phyloP scores from a whole-genome alignment of 2,113 vertebrate species.

The Nibea albiflora region DNA sequence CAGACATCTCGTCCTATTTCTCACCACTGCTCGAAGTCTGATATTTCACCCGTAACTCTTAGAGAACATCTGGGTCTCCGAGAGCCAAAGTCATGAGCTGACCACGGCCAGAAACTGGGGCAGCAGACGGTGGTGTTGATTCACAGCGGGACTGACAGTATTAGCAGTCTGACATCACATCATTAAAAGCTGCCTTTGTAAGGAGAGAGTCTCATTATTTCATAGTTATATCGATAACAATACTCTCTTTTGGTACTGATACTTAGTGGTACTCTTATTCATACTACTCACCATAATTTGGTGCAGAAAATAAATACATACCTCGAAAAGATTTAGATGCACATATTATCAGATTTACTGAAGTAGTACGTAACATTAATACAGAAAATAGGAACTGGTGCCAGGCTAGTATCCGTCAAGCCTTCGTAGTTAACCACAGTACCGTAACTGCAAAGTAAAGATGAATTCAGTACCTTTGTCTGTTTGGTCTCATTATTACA shows the following conservation, averaged over 20 bases:
- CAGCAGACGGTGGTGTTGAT: background rate
- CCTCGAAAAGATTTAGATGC: too few relatives aligned
- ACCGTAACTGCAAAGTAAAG: background rate
- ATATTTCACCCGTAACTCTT: background rate
- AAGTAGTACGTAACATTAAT: too few relatives aligned
- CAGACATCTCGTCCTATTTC: background rate
- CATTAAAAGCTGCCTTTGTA: too few relatives aligned
- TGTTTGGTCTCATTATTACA: too few relatives aligned
- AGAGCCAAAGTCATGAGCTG: constrained; percentile 7
- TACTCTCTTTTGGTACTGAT: too few relatives aligned
- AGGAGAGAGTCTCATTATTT: too few relatives aligned
- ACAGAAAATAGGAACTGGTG: too few relatives aligned
- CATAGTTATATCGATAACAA: too few relatives aligned
- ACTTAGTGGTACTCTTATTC: too few relatives aligned
- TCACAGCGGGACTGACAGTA: background rate
- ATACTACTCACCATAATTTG: too few relatives aligned
- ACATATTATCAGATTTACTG: too few relatives aligned
- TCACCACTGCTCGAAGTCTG: background rate
- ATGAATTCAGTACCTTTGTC: background rate
- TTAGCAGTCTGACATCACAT: constrained; percentile 15
- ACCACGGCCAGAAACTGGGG: background rate
- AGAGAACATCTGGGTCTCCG: background rate
- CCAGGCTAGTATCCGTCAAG: background rate
- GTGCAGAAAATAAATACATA: too few relatives aligned
- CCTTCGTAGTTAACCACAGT: background rate